Percentiles rank a stretch among this genome's conserved stretches.
These are phyloP conservation scores for Elephas maximus DNA, from an alignment of 2,113 vertebrate species.

Conservation along the genomic window DNA sequence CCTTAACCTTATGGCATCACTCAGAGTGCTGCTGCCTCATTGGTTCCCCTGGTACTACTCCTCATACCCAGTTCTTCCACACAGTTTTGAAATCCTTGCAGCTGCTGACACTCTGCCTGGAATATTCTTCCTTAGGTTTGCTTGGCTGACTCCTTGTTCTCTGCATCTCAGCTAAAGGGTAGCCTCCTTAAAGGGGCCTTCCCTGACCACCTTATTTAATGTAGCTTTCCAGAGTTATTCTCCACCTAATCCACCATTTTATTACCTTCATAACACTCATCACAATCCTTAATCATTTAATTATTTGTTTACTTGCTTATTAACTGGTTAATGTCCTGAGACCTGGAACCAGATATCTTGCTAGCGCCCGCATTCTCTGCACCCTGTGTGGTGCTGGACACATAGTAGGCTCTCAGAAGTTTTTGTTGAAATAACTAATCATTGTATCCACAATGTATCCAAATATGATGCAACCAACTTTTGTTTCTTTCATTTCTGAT, in stretches of 20 bases:
- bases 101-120: not conserved
- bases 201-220: not conserved
- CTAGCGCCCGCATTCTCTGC: not conserved
- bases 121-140: not conserved
- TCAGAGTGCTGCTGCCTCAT: accelerated
- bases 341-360: not conserved
- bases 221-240: not conserved
- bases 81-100: not conserved
- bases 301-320: not conserved
- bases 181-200: not conserved
- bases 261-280: not conserved
- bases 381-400: not conserved
- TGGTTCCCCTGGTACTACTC: not conserved
- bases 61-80: not conserved
- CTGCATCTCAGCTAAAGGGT: not conserved
- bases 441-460: not conserved
- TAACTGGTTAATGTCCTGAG: not conserved
- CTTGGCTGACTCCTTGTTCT: not conserved
- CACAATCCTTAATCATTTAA: not conserved
- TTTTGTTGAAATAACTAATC: not conserved
- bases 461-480: not conserved
- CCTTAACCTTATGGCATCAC: not conserved
- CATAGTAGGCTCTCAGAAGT: not conserved
- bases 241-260: not conserved
- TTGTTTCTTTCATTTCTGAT: slow-evolving; percentile 64